phyloP scores from a whole-genome alignment of 2,797 vertebrate genomes.

The Hephaestus fuliginosus region DNA sequence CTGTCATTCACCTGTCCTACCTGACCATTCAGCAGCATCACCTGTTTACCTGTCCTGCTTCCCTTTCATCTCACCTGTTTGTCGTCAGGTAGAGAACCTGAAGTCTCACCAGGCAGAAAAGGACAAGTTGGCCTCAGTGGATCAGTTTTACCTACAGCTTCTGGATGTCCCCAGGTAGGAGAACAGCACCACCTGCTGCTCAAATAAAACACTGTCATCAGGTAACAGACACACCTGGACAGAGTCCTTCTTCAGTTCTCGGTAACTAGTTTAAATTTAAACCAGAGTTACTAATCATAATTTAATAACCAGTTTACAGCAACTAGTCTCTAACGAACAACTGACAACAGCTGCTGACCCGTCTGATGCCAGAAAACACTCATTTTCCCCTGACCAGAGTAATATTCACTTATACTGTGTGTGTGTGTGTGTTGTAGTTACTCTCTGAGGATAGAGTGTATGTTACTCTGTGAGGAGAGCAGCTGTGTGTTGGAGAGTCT shows the following conservation, averaged over 20 bases:
- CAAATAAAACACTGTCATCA: not conserved
- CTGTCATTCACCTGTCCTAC: no score
- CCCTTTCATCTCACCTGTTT: not conserved
- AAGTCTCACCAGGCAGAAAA: conserved; percentile 85
- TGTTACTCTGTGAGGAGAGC: conserved; percentile 89
- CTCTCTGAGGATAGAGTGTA: conserved; percentile 88
- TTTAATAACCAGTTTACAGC: no score
- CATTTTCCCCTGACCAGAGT: not conserved
- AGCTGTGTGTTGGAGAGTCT: conserved; percentile 84
- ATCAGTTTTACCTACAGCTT: conserved; percentile 90
- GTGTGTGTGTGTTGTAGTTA: conserved; percentile 79
- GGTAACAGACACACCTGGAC: not conserved
- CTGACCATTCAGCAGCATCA: not conserved
- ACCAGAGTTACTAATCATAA: no score
- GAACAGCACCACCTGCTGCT: conserved; percentile 1
- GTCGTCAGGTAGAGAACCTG: conserved; percentile 88
- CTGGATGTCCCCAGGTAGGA: conserved; percentile 87
- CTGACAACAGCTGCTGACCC: not conserved
- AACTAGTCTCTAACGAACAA: not conserved
- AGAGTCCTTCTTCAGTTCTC: no score
- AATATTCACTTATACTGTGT: not conserved
- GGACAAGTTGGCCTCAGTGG: conserved; percentile 85
- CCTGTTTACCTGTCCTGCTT: no score
- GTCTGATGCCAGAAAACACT: not conserved
- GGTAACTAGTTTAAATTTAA: no score